These are phyloP conservation scores for Herpailurus yagouaroundi DNA, from an alignment of 2,113 vertebrate species.

Conservation along the genomic window DNA sequence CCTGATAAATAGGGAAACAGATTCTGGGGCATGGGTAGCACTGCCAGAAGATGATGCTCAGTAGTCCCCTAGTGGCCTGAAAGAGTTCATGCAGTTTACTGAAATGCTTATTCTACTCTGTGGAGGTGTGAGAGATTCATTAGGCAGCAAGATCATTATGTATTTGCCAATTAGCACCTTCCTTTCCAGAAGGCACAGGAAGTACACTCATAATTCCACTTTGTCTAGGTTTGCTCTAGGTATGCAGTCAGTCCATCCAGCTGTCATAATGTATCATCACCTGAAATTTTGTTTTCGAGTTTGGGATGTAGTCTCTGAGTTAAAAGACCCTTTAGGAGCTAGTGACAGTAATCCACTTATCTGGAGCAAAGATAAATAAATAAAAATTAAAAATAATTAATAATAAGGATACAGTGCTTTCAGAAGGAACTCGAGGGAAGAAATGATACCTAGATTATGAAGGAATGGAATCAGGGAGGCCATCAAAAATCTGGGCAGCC, in stretches of 20 bases:
- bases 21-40: neutral
- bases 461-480: neutral
- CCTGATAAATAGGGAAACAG: constrained; percentile 14
- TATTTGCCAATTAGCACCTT: neutral
- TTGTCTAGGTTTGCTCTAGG: neutral
- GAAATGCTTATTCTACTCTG: constrained; percentile 12
- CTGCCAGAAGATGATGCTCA: constrained; percentile 29
- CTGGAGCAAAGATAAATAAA: neutral
- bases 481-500: neutral
- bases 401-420: neutral
- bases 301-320: neutral
- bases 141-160: constrained; percentile 21
- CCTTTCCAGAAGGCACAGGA: neutral
- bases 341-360: neutral
- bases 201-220: neutral
- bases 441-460: neutral
- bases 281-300: neutral
- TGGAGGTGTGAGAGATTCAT: neutral
- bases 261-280: neutral
- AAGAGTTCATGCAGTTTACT: constrained; percentile 23
- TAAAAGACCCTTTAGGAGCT: neutral
- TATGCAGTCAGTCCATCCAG: neutral
- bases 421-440: neutral
- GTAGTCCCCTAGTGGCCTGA: constrained; percentile 63
- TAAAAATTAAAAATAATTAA: neutral